These are phyloP conservation scores for Turdus rufiventris DNA, from an alignment of 2,113 vertebrate genomes.

Conservation along the genomic window DNA sequence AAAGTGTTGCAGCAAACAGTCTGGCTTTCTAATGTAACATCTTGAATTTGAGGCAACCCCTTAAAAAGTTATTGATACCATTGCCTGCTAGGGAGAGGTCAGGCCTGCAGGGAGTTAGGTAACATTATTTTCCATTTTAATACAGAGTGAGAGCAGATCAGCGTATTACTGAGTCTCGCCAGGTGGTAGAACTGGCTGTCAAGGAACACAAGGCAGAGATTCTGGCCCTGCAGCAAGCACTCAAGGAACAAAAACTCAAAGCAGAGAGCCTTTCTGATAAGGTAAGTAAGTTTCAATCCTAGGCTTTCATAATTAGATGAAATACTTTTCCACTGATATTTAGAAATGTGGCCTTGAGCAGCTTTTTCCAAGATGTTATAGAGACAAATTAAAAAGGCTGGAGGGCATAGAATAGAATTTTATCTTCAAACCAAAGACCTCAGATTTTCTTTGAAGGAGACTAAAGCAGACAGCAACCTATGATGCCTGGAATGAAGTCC, in stretches of 20 bases:
- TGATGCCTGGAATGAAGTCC: background rate
- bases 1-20: background rate
- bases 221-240: conserved; percentile 91
- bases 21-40: conserved; percentile 14
- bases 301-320: background rate
- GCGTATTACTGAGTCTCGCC: conserved; percentile 92
- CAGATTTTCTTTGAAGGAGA: background rate
- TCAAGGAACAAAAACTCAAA: conserved; percentile 97
- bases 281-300: conserved; percentile 68
- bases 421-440: background rate
- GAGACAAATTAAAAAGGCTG: background rate
- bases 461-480: background rate
- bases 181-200: conserved; percentile 92
- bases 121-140: conserved; percentile 35
- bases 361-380: background rate
- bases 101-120: conserved; percentile 1
- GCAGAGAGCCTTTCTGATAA: conserved; percentile 96
- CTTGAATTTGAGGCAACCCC: conserved; percentile 19
- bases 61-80: conserved; percentile 4
- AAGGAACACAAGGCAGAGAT: conserved; percentile 99
- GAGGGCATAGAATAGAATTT: background rate
- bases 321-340: background rate
- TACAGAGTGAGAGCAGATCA: conserved; percentile 91
- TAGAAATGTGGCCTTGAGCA: background rate
- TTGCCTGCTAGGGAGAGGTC: conserved; percentile 5